A percentile compares a stretch with the other conserved stretches of the same genome.
phyloP scores from a whole-genome alignment of 2,113 vertebrate species.

The Formicarius rufipectus region DNA sequence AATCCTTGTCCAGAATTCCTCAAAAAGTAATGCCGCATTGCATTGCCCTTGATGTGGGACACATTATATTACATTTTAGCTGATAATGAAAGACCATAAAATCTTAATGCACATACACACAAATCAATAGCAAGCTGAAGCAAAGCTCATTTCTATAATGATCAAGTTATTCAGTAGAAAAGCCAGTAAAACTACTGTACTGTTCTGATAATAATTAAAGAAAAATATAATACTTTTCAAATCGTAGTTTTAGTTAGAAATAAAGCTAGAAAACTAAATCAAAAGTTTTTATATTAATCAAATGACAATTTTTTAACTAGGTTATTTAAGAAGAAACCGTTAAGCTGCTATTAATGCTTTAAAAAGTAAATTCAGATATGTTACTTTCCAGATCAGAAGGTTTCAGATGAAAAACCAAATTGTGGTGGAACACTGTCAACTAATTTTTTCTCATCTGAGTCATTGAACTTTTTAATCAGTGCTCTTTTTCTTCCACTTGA shows the following conservation, averaged over 20 bases:
- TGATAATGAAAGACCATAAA: background rate
- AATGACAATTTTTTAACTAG: slow-evolving; percentile 1
- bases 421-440: background rate
- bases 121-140: background rate
- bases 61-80: background rate
- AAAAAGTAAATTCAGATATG: slow-evolving; percentile 28
- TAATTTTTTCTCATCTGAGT: slow-evolving; percentile 25
- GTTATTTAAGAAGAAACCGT: slow-evolving; percentile 12
- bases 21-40: background rate
- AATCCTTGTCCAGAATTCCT: background rate
- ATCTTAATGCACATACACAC: background rate
- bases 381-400: slow-evolving; percentile 8
- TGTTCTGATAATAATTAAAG: slow-evolving; percentile 19
- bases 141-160: background rate
- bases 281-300: slow-evolving; percentile 2
- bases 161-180: slow-evolving; percentile 20
- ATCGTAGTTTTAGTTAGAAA: background rate
- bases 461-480: slow-evolving; percentile 37
- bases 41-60: background rate
- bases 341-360: slow-evolving; percentile 29
- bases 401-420: slow-evolving; percentile 10
- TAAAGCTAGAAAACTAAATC: background rate
- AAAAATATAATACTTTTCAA: slow-evolving; percentile 5
- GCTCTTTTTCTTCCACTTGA: slow-evolving; percentile 31
- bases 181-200: background rate